Evolutionary conservation across 2,797 vertebrate genomes (phyloP), one percentile per base, ranked within the genome.

Genomic region (Leptoclinus maculatus): DNA sequence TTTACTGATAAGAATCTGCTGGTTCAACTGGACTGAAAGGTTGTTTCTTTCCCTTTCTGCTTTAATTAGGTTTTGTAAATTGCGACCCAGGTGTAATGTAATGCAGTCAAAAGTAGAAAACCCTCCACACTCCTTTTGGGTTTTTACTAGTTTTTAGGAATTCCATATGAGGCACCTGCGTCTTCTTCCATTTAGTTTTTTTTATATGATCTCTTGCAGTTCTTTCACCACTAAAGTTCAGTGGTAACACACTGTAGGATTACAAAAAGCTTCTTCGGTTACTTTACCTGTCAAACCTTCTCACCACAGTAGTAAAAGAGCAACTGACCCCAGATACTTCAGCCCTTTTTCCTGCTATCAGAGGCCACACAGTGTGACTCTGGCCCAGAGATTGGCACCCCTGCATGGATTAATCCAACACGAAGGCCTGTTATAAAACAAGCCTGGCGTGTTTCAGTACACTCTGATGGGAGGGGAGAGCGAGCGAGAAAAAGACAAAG

Each of bases 401-500:
- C 69, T 58, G 84, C 78, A 43, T 80, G 86, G 66, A 87, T 89
- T 90, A 92, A 91, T 92, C 90, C 88, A 85, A 83, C 85, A 74
- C 83, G 43, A 57, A 88, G 89, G 84, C 67, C 85, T 87, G 67
- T 88, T 95, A 79, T 93, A 87, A 92, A 95, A 93, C 77, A 72
- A 72, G 62, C 78, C 91, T 89, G 88, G 78, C 90, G 79, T 91
- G 87, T 90, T 84, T 90, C 76, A 13, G 71, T 67, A 76, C 83
- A 80, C 78, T 69, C 51, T 34, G 78, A 65, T 10, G 80, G 80
- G 84, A 73, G 80, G 71, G 83, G 73, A 68, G 79, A 43, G 69
- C 1, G 11, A 25, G 39, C 72, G 79, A 51, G 90, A 71, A 23
- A 49, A 27, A 67, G 72, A 77, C 25, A 83, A 65, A 62, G 84